Conservation (phyloP, 2,888 invertebrate species). For the Drosophila pseudotalamancana region DNA sequence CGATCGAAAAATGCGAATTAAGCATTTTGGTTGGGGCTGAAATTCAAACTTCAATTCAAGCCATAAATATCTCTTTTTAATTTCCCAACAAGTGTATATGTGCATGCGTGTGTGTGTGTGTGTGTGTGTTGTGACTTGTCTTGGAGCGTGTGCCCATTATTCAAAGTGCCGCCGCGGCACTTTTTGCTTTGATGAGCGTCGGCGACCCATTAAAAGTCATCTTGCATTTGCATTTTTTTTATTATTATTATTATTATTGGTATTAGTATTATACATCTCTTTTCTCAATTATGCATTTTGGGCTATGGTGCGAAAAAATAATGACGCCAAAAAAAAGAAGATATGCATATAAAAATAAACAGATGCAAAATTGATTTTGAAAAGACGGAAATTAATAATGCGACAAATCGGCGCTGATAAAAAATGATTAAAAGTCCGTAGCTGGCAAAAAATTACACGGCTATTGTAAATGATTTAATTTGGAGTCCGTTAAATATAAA, state of each 20-base stretch:
- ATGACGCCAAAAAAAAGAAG: no score
- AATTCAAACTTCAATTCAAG: conserved; percentile 5
- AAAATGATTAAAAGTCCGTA: neutral
- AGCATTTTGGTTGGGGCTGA: conserved; percentile 26
- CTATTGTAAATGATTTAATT: no score
- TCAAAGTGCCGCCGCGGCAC: conserved; percentile 51
- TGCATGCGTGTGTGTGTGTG: neutral
- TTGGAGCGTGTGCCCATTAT: conserved; percentile 36
- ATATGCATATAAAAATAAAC: conserved; percentile 5
- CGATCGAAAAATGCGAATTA: conserved; percentile 23
- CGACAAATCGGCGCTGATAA: conserved; percentile 5
- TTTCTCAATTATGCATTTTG: conserved; percentile 9
- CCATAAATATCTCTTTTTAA: conserved; percentile 12
- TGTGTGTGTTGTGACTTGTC: neutral
- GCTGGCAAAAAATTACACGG: neutral
- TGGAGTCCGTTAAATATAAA: no score
- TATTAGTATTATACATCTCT: neutral
- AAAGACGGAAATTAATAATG: conserved; percentile 32
- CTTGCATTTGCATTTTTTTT: conserved; percentile 52
- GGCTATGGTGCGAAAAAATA: conserved; percentile 9
- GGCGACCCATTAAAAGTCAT: conserved; percentile 45
- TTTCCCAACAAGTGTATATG: conserved; percentile 10
- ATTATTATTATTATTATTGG: conserved; percentile 1
- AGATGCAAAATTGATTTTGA: conserved; percentile 16
- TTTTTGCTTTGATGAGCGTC: conserved; percentile 44